phyloP scores from a whole-genome alignment of 2,797 vertebrate genomes.

The Hippocampus kuda region DNA sequence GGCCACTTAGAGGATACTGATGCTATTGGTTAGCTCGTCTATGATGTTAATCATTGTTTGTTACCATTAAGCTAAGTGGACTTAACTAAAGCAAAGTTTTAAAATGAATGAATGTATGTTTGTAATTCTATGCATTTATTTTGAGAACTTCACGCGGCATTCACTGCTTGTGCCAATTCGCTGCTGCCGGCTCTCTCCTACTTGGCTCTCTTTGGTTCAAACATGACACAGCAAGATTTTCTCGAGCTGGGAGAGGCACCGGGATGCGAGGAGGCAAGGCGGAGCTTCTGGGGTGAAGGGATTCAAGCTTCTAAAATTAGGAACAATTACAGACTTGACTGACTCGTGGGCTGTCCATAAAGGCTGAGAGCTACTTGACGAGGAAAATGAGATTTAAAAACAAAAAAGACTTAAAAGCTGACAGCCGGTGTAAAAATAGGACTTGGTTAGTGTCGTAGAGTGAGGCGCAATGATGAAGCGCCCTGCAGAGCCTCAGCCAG shows the following conservation, averaged over 20 bases:
- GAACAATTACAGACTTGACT: background rate
- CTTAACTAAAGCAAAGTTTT: too few relatives aligned
- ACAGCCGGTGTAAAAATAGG: background rate
- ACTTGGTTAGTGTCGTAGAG: background rate
- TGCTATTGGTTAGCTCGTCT: too few relatives aligned
- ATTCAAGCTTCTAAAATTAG: background rate
- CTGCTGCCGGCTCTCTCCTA: background rate
- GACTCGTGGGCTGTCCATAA: background rate
- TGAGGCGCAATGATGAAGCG: background rate
- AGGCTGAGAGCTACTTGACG: background rate
- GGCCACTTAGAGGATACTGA: too few relatives aligned
- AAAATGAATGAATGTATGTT: too few relatives aligned
- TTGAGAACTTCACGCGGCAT: background rate
- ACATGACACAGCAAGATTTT: background rate
- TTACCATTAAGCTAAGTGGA: too few relatives aligned
- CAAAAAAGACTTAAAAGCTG: background rate
- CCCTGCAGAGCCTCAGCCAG: slow-evolving; percentile 9
- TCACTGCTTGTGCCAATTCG: background rate
- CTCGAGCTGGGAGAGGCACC: background rate
- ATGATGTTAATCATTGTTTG: too few relatives aligned
- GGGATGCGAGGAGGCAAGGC: background rate
- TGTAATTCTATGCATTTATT: too few relatives aligned
- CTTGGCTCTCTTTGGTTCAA: background rate
- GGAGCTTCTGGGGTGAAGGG: background rate
- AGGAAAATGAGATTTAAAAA: background rate